phyloP scores from a whole-genome alignment of 2,888 invertebrate genomes.

The Lissonota sp. region DNA sequence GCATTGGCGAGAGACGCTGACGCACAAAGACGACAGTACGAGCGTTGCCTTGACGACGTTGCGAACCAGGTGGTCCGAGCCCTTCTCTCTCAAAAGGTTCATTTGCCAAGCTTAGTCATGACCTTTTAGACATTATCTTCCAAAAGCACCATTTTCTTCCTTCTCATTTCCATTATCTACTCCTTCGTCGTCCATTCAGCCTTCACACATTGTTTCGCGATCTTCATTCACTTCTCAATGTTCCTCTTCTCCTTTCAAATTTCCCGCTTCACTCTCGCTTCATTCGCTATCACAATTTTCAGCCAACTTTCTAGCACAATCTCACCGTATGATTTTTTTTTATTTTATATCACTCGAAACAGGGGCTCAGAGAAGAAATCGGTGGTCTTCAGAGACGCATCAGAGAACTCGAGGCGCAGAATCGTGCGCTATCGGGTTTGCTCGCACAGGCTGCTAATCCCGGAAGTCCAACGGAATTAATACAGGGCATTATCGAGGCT shows the following conservation, averaged over 20 bases:
- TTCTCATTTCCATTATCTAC: neutral
- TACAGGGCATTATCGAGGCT: constrained; percentile 79
- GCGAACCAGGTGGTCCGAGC: constrained; percentile 93
- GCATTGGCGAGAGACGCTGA: constrained; percentile 88
- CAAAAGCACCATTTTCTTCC: neutral
- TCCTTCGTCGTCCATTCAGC: neutral
- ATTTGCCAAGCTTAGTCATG: constrained; percentile 65
- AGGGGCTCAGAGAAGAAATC: constrained; percentile 92
- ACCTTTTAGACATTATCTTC: constrained; percentile 24
- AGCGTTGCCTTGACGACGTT: constrained; percentile 92
- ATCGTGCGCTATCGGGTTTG: constrained; percentile 89
- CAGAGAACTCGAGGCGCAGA: constrained; percentile 92
- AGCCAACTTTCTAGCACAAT: neutral
- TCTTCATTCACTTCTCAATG: constrained; percentile 6
- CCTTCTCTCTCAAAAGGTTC: constrained; percentile 92
- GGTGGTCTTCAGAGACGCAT: constrained; percentile 90
- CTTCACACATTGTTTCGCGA: neutral
- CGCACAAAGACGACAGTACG: constrained; percentile 90
- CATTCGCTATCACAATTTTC: constrained; percentile 28
- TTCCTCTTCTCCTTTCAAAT: neutral
- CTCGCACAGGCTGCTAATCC: constrained; percentile 87
- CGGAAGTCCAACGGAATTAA: constrained; percentile 83
- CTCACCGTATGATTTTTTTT: neutral
- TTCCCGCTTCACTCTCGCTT: constrained; percentile 26
- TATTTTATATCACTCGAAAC: constrained; percentile 64